phyloP scores from a whole-genome alignment of 2,113 vertebrate genomes.

The Mesoclemmys tuberculata region DNA sequence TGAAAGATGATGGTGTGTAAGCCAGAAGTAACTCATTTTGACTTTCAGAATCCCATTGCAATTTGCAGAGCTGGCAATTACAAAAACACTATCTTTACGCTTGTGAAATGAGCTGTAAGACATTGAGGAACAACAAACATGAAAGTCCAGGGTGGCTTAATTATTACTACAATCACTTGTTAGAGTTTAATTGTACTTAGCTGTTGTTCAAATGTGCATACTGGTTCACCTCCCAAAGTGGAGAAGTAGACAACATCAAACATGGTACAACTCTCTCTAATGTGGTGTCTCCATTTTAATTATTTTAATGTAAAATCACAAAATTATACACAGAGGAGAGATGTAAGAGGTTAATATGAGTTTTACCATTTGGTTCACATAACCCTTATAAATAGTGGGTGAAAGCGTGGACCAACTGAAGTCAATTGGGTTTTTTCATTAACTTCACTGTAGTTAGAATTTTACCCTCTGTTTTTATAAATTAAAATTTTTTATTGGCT shows the following conservation, averaged over 20 bases:
- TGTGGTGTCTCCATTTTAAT: neutral
- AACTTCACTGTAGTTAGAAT: neutral
- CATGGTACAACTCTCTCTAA: neutral
- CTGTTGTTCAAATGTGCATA: neutral
- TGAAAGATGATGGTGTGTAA: neutral
- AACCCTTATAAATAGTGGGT: neutral
- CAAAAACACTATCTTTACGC: neutral
- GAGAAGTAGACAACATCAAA: neutral
- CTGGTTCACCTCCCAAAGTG: neutral
- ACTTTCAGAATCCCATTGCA: neutral
- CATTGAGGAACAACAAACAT: neutral
- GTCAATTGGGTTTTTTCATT: neutral
- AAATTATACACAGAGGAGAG: neutral
- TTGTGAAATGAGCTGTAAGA: neutral
- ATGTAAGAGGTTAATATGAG: neutral
- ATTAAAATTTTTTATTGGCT: neutral
- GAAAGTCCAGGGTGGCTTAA: neutral
- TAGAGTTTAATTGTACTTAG: neutral
- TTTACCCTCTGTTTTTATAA: neutral
- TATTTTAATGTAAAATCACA: neutral
- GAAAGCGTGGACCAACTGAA: neutral
- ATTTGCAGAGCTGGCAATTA: neutral
- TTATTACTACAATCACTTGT: neutral
- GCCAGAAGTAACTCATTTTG: slow-evolving; percentile 23
- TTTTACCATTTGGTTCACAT: neutral